Evolutionary conservation across 2,113 vertebrate genomes (phyloP), one percentile per base, ranked within the genome.

Genomic region (Ptilorrhoa leucosticta): DNA sequence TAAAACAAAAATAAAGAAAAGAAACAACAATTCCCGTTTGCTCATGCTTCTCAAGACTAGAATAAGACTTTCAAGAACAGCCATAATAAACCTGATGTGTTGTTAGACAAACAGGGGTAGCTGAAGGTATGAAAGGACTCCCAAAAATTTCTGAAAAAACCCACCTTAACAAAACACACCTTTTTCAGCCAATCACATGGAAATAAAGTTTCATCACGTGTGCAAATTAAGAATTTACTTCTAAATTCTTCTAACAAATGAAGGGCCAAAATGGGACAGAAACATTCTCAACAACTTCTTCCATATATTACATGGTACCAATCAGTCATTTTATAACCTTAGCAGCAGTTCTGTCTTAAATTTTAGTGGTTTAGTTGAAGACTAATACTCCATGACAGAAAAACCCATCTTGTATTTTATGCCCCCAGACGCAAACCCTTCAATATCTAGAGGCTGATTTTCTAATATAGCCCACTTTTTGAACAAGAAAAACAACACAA

Each of bases 171-270:
- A 65, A 81, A 54, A 58, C 13, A 44, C 9, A 63, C 3, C 6
- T 33, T 82, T 87, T 85, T 31, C n/a, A 79, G 40, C 37, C 50
- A 48, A 31, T 10, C n/a, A 68, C 11, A 30, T 22, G 39, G 61
- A 84, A 66, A 31, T 47, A 28, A 35, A 51, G 7, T 73, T 69
- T 83, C 7, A 44, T 12, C n/a, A n/a, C 0, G 0, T 23, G 4
- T 24, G 9, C 15, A 84, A 89, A 84, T 66, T 45, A 64, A 51
- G 56, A 77, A 39, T 53, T 85, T 48, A 51, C 16, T 61, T 76
- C 37, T 85, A 80, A 24, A 64, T 77, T 69, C 28, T 37, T 63
- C 35, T 50, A 81, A 58, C 2, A 23, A 83, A 60, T 40, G 28
- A 44, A 80, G 69, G 27, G 48, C 6, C 42, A n/a, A 73, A 90